Percentiles rank a stretch among this genome's conserved stretches.
Conservation (phyloP, 2,888 invertebrate species). For the Drosophila nigritarsus region DNA sequence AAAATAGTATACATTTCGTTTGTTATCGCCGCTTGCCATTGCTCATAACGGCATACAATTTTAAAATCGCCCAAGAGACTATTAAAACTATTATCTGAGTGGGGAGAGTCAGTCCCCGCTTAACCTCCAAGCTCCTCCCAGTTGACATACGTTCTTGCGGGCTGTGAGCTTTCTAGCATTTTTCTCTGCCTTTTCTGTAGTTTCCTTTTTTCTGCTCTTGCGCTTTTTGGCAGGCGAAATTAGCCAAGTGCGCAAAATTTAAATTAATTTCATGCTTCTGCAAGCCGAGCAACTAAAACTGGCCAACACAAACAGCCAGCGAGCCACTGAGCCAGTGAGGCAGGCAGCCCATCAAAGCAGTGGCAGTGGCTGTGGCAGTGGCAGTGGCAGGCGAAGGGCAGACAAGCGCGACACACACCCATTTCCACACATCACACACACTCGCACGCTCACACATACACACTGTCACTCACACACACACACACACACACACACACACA, state of each 20-base stretch:
- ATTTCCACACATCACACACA: slow-evolving; percentile 26
- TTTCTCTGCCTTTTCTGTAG: slow-evolving; percentile 11
- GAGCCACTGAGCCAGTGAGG: slow-evolving; percentile 22
- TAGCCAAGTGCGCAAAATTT: slow-evolving; percentile 74
- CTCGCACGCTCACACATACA: slow-evolving; percentile 7
- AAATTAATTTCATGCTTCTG: slow-evolving; percentile 74
- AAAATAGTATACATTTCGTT: slow-evolving; percentile 18
- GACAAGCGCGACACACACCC: slow-evolving; percentile 35
- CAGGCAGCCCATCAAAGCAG: slow-evolving; percentile 2
- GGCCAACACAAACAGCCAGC: slow-evolving; percentile 56
- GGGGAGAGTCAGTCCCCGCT: not conserved
- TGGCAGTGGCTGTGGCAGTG: not conserved
- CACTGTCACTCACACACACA: slow-evolving; percentile 2
- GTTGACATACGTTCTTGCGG: slow-evolving; percentile 45
- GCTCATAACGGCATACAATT: slow-evolving; percentile 51
- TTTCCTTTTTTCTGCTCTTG: slow-evolving; percentile 35
- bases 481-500: slow-evolving; percentile 5
- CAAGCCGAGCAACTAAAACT: slow-evolving; percentile 68
- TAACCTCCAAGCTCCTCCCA: not conserved
- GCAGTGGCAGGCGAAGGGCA: slow-evolving; percentile 24
- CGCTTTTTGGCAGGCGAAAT: slow-evolving; percentile 60
- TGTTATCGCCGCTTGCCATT: slow-evolving; percentile 43
- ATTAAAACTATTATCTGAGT: slow-evolving; percentile 70
- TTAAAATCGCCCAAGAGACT: slow-evolving; percentile 67
- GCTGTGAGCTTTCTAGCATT: slow-evolving; percentile 17